Percentiles rank a stretch among this genome's conserved stretches.
Evolutionary conservation across 2,888 invertebrate genomes (phyloP).

Genomic region (Tricholauxania praeusta): DNA sequence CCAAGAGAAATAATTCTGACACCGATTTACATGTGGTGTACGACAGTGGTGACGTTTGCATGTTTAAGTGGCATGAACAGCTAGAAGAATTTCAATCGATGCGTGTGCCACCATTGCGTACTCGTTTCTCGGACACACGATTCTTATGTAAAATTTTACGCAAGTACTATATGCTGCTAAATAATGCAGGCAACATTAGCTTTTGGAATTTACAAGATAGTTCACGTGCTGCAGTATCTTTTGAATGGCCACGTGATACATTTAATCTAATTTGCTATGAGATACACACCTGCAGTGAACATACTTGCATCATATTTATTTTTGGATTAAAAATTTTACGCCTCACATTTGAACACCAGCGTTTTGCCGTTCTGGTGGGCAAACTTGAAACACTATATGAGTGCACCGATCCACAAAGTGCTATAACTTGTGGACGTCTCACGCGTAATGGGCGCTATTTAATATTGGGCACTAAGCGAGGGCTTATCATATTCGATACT

Average conservation of each 20-base stretch:
- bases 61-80: slow-evolving; percentile 56
- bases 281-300: slow-evolving; percentile 37
- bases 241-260: slow-evolving; percentile 50
- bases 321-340: slow-evolving; percentile 51
- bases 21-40: slow-evolving; percentile 57
- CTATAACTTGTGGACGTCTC: slow-evolving; percentile 60
- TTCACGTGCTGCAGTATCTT: slow-evolving; percentile 48
- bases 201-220: slow-evolving; percentile 55
- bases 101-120: slow-evolving; percentile 48
- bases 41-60: slow-evolving; percentile 57
- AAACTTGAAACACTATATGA: slow-evolving; percentile 50
- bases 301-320: slow-evolving; percentile 51
- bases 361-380: slow-evolving; percentile 45
- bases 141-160: slow-evolving; percentile 56
- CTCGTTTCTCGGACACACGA: slow-evolving; percentile 49
- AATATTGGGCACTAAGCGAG: slow-evolving; percentile 63
- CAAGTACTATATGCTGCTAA: slow-evolving; percentile 59
- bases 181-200: slow-evolving; percentile 50
- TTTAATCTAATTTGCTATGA: slow-evolving; percentile 45
- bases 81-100: slow-evolving; percentile 52
- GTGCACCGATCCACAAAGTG: slow-evolving; percentile 36
- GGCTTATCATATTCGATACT: slow-evolving; percentile 61
- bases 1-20: slow-evolving; percentile 20
- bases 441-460: slow-evolving; percentile 59
- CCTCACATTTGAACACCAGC: slow-evolving; percentile 49